Evolutionary conservation across 1,140 invertebrate species (phyloP), one percentile per base, ranked within the genome.

Genomic region (Cydia strobilella): DNA sequence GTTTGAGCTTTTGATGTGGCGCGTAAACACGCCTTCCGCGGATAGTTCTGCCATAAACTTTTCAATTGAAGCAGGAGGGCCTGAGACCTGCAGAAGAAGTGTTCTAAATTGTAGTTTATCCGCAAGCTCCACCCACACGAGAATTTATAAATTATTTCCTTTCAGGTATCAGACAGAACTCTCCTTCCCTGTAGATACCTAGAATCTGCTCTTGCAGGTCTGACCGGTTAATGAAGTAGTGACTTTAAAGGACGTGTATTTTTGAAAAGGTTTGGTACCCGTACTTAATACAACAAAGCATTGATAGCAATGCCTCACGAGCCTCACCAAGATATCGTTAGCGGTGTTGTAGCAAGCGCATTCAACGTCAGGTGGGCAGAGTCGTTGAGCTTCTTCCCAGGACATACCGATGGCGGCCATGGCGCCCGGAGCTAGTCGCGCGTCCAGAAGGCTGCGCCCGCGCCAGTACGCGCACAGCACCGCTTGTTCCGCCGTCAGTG

Each of bases 321-420:
- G n/a, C 23, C 18, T 62, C 75, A 93, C 88, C 0, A 98, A 98
- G 0, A 99, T 97, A 75, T 96, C 98, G 86, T 99, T 98, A 31
- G 93, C 94, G 51, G 97, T 95, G 91, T 99, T 99, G 93, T 99
- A 97, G 89, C 99, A 99, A 13, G 98, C 98, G 2, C 97, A 96
- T 75, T 95, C 95, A 80, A 99, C 91, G 82, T 96, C 95, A 75
- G 94, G 78, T 77, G 98, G 96, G 84, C 97, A 97, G 45, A 95
- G 94, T 78, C 93, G 93, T 78, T 95, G 94, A 1, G 95, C 95
- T 81, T 99, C 96, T 81, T 97, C 96, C 98, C 98, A 99, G 35
- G 96, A 96, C 23, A 99, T 90, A 23, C 98, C 98, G 54, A 96
- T 93, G 35, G 97, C 97, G 42, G 97, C 97, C 97, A 98, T 98